A percentile compares a stretch with the other conserved stretches of the same genome.
These are phyloP conservation scores for Crenichthys baileyi DNA, from an alignment of 2,797 vertebrate species.

Conservation along the genomic window DNA sequence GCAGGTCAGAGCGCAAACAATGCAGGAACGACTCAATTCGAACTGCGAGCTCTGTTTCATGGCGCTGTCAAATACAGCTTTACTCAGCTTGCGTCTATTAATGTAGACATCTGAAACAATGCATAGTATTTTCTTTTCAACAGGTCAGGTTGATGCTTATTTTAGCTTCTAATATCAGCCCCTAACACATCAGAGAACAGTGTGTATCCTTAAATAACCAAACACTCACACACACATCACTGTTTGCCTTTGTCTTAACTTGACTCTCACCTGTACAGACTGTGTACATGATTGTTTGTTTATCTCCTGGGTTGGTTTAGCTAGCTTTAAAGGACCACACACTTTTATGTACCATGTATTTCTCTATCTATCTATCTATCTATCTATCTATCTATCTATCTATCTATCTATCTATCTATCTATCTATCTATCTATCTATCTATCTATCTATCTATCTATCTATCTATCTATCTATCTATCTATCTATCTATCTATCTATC, in stretches of 20 bases:
- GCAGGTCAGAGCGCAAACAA: slow-evolving; percentile 50
- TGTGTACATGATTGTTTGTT: not conserved
- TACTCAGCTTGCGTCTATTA: slow-evolving; percentile 4
- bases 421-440: no score
- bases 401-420: not conserved
- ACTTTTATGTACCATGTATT: no score
- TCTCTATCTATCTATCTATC: not conserved
- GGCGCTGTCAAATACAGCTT: slow-evolving; percentile 9
- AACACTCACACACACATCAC: not conserved
- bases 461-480: not conserved
- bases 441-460: not conserved
- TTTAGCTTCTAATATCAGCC: slow-evolving; percentile 34
- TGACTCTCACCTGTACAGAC: slow-evolving; percentile 15
- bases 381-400: not conserved
- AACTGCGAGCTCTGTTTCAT: slow-evolving; percentile 34
- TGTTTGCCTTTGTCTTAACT: slow-evolving; percentile 18
- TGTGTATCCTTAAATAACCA: slow-evolving; percentile 47
- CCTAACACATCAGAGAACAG: slow-evolving; percentile 31
- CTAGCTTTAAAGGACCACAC: no score
- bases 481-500: not conserved
- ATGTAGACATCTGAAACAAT: slow-evolving; percentile 29
- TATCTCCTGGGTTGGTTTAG: not conserved
- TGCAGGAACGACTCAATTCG: slow-evolving; percentile 35
- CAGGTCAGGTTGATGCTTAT: slow-evolving; percentile 15
- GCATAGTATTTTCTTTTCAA: slow-evolving; percentile 6